phyloP scores from a whole-genome alignment of 2,888 invertebrate species.

The Pachliopta kotzebuea region DNA sequence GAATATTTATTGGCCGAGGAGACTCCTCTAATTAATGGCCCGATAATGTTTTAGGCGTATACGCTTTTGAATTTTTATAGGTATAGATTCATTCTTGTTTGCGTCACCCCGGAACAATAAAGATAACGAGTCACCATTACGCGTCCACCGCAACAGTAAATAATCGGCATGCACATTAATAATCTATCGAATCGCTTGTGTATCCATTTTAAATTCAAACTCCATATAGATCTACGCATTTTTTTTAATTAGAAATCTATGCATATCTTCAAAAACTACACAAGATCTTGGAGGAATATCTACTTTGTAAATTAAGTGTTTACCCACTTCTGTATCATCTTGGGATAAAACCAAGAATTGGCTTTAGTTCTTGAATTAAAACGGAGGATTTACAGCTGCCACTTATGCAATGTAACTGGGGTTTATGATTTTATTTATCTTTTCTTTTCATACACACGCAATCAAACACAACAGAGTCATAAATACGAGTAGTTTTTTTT shows the following conservation, averaged over 20 bases:
- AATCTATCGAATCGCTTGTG: slow-evolving; percentile 38
- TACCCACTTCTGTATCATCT: no score
- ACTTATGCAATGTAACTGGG: no score
- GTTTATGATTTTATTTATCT: no score
- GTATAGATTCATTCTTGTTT: slow-evolving; percentile 38
- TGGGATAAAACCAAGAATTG: no score
- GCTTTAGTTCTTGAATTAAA: no score
- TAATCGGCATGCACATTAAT: slow-evolving; percentile 39
- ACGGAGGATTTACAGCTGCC: no score
- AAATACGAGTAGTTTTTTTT: no score
- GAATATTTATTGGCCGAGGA: slow-evolving; percentile 34
- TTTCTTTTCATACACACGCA: no score
- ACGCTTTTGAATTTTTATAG: slow-evolving; percentile 39
- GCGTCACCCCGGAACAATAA: slow-evolving; percentile 43
- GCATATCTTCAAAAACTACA: slow-evolving; percentile 46
- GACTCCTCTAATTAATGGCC: slow-evolving; percentile 37
- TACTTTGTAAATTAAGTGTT: background rate
- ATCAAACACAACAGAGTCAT: no score
- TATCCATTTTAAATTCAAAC: slow-evolving; percentile 47
- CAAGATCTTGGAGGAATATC: background rate
- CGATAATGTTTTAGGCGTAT: slow-evolving; percentile 34
- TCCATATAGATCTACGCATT: slow-evolving; percentile 41
- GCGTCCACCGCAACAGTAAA: slow-evolving; percentile 42
- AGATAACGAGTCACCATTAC: slow-evolving; percentile 48
- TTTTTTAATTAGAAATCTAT: slow-evolving; percentile 68